Conservation (phyloP, 2,113 vertebrate genomes). For the Python bivittatus region DNA sequence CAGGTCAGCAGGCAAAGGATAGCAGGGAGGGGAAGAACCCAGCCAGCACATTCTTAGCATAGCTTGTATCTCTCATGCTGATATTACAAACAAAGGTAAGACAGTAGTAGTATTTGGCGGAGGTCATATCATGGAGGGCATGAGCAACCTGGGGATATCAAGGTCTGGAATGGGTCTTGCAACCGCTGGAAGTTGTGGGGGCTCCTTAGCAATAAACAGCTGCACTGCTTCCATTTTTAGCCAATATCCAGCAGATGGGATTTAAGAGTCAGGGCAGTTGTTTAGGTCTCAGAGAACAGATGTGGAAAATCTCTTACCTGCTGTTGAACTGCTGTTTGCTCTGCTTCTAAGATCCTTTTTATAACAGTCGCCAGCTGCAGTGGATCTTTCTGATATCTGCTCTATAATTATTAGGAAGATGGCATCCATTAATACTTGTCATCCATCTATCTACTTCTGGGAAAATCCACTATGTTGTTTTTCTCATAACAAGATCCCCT, state of each 20-base stretch:
- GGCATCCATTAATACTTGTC: neutral
- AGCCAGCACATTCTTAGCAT: neutral
- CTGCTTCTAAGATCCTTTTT: constrained; percentile 71
- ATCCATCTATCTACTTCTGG: neutral
- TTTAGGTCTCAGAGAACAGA: neutral
- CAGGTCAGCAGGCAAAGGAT: neutral
- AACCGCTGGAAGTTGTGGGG: neutral
- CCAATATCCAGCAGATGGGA: rapidly evolving
- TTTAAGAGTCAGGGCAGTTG: rapidly evolving
- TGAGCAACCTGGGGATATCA: neutral
- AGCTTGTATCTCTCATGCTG: neutral
- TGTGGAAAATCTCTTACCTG: constrained; percentile 64
- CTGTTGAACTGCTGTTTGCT: constrained; percentile 72
- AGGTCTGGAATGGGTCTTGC: neutral
- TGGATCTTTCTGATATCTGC: constrained; percentile 66
- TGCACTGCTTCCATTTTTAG: neutral
- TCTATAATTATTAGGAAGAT: constrained; percentile 51
- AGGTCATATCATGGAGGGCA: neutral
- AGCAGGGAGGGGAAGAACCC: neutral
- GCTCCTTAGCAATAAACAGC: neutral
- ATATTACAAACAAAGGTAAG: neutral
- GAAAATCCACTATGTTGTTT: neutral
- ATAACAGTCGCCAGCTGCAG: constrained; percentile 69
- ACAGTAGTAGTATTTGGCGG: neutral
- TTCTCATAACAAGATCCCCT: neutral